Base-by-base conservation (phyloP, 1,140 invertebrate species). In the Drosophila quadrilineata region DNA sequence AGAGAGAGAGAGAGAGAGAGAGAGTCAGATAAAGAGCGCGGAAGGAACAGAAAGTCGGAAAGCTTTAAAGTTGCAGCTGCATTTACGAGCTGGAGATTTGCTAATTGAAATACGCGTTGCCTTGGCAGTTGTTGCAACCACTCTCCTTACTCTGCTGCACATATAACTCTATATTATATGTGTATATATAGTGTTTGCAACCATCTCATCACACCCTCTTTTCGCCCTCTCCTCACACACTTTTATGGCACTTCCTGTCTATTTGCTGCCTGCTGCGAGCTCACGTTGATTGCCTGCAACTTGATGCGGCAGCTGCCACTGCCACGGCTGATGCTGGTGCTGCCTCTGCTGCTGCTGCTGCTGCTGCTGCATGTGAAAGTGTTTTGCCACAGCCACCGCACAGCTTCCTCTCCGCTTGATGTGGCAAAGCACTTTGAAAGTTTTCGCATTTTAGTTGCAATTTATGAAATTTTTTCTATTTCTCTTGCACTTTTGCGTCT, bases 391-490 rank as follows among this genome's bases (percentile, higher is more conserved):
- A 43, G 24, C 31, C n/a, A 14, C 29, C 24, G 8, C 19, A 17
- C 56, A 35, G 14, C 12, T 24, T 14, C 16, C 19, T 17, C 21
- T 10, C 9, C 50, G 33, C 50, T 54, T 46, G 53, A 65, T 65
- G 38, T 50, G 46, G 22, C 56, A 45, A 43, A 59, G 63, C 43
- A 52, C 56, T 59, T 66, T 50, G 29, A 52, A 74, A 73, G 71
- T 75, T 75, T 75, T n/a, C n/a, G 43, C 54, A 60, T 75, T 75
- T 75, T 66, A 54, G 72, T 65, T 22, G 59, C 60, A 75, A 75
- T 48, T 75, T 76, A 76, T 71, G 72, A 49, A 58, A 74, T 53
- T 52, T 60, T 52, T 19, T 26, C 35, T 45, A 22, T 24, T 26
- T 17, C 28, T 48, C 19, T 33, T 38, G 49, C 36, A 26, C 22